These are phyloP conservation scores for Harpegnathos saltator DNA, from an alignment of 1,140 invertebrate genomes.

Conservation along the genomic window DNA sequence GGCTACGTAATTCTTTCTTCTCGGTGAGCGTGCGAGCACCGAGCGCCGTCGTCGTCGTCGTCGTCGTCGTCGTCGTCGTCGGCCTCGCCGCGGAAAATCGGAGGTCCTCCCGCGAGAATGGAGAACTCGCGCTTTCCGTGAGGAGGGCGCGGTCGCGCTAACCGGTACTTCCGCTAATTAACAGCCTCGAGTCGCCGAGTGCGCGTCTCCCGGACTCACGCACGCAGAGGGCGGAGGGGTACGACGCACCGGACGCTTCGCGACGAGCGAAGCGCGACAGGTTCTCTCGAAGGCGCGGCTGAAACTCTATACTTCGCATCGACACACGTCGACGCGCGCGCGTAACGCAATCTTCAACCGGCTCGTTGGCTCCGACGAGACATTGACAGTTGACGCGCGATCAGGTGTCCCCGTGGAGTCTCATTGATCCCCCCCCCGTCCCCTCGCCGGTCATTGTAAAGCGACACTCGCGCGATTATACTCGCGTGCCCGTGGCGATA, in stretches of 20 bases:
- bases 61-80: no score
- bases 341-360: conserved; percentile 55
- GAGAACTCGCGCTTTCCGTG: no score
- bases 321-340: conserved; percentile 42
- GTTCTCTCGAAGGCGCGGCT: conserved; percentile 30
- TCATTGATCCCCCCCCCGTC: conserved; percentile 18
- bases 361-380: conserved; percentile 44
- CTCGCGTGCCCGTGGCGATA: conserved; percentile 28
- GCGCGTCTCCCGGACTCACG: no score
- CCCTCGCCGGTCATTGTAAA: conserved; percentile 29
- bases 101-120: no score
- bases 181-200: background rate
- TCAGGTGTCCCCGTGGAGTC: conserved; percentile 31
- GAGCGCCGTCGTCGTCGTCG: no score
- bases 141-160: no score
- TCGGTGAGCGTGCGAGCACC: no score
- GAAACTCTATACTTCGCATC: conserved; percentile 59
- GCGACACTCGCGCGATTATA: conserved; percentile 30
- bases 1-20: conserved; percentile 60
- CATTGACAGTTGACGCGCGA: conserved; percentile 44
- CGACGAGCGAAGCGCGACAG: no score
- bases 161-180: conserved; percentile 45
- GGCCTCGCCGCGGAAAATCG: no score
- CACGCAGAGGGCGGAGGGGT: no score
- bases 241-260: no score